Percentiles rank a stretch among this genome's conserved stretches.
phyloP scores from a whole-genome alignment of 2,888 invertebrate species.

The Fabriciana adippe region DNA sequence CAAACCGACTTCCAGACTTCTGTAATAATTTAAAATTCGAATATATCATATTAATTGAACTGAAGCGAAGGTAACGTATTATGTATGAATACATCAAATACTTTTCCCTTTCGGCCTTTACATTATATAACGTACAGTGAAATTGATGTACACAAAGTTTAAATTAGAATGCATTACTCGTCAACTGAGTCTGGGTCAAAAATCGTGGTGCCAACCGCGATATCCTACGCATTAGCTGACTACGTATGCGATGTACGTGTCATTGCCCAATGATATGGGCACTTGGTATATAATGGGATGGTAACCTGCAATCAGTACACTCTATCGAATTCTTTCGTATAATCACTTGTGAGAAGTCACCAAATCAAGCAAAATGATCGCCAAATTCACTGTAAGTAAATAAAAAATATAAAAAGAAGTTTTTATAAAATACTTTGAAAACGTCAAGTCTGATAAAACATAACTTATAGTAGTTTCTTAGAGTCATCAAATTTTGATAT shows the following conservation, averaged over 20 bases:
- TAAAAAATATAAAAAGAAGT: not conserved
- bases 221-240: constrained; percentile 70
- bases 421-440: not conserved
- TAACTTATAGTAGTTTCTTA: not conserved
- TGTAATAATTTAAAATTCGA: no score
- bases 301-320: constrained; percentile 69
- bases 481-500: not conserved
- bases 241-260: constrained; percentile 49
- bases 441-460: not conserved
- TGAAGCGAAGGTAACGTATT: not conserved
- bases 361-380: constrained; percentile 75
- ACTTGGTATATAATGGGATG: constrained; percentile 71
- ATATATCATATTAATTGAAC: no score
- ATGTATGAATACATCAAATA: constrained; percentile 16
- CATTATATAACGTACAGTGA: constrained; percentile 73
- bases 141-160: constrained; percentile 67
- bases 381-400: constrained; percentile 75
- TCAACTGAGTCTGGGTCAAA: constrained; percentile 72
- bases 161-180: constrained; percentile 75
- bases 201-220: constrained; percentile 59
- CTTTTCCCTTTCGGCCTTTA: constrained; percentile 51
- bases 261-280: constrained; percentile 67
- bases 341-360: constrained; percentile 74
- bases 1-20: no score
- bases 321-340: constrained; percentile 60